Percentiles rank a stretch among this genome's conserved stretches.
phyloP scores from a whole-genome alignment of 1,140 invertebrate genomes.

The Hylaeus anthracinus region DNA sequence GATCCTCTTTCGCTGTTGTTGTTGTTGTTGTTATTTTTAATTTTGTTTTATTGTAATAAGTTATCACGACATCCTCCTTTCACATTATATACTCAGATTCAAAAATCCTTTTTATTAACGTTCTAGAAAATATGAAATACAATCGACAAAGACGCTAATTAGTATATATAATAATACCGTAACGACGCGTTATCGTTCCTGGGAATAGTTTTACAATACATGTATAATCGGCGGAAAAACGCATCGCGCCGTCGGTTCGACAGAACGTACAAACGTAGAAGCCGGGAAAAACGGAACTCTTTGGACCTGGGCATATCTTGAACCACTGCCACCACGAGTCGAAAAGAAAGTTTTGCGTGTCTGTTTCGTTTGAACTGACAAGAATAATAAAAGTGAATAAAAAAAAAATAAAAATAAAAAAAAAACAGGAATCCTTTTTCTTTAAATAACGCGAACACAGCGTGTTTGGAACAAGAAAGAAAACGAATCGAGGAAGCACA shows the following conservation, averaged over 20 bases:
- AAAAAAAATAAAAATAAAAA: constrained; percentile 3
- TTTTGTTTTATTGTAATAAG: constrained; percentile 36
- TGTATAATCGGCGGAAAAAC: constrained; percentile 37
- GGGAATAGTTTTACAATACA: constrained; percentile 52
- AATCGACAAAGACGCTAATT: constrained; percentile 53
- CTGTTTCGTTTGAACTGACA: not conserved
- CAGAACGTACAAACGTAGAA: constrained; percentile 33
- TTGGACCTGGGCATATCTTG: constrained; percentile 43
- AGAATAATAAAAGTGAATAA: not conserved
- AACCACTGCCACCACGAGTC: constrained; percentile 37
- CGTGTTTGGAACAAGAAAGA: not conserved
- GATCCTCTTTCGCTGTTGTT: not conserved
- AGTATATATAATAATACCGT: constrained; percentile 52
- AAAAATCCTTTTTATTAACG: constrained; percentile 52
- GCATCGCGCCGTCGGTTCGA: constrained; percentile 22
- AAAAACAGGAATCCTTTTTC: not conserved
- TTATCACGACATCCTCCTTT: constrained; percentile 46
- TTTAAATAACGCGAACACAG: constrained; percentile 12
- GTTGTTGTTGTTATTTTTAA: not conserved
- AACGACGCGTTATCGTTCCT: constrained; percentile 45
- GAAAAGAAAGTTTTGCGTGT: constrained; percentile 14
- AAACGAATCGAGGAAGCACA: constrained; percentile 15
- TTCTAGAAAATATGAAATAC: constrained; percentile 54
- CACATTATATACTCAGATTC: constrained; percentile 50
- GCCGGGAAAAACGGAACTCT: constrained; percentile 39